Percentiles rank a stretch among this genome's conserved stretches.
Evolutionary conservation across 1,140 invertebrate genomes (phyloP).

Genomic region (Drosophila sturtevanti): DNA sequence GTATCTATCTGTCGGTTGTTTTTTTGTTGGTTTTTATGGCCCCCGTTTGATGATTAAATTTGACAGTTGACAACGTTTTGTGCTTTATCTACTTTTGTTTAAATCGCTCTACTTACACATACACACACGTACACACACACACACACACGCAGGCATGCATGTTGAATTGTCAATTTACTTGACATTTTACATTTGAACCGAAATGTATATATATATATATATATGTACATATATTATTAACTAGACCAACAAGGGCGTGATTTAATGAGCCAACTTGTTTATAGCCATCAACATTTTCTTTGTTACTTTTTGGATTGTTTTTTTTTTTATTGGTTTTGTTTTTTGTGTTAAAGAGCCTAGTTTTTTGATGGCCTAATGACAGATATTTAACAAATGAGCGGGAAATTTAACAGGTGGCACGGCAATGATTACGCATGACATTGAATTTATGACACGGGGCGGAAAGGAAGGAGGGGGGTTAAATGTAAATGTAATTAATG

Average conservation of each 20-base stretch:
- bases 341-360: not conserved
- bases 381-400: slow-evolving; percentile 36
- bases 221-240: slow-evolving; percentile 50
- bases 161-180: slow-evolving; percentile 76
- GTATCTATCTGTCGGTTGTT: slow-evolving; percentile 36
- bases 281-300: slow-evolving; percentile 10
- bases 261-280: slow-evolving; percentile 55
- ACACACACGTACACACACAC: not conserved
- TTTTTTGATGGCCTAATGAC: slow-evolving; percentile 26
- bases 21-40: slow-evolving; percentile 36
- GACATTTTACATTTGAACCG: slow-evolving; percentile 59
- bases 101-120: slow-evolving; percentile 41
- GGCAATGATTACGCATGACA: not conserved
- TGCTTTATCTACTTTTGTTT: slow-evolving; percentile 44
- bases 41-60: slow-evolving; percentile 71
- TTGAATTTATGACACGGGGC: not conserved
- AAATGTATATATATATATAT: slow-evolving; percentile 37
- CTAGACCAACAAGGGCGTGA: slow-evolving; percentile 66
- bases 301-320: slow-evolving; percentile 18
- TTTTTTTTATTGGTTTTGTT: not conserved
- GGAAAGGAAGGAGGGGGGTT: not conserved
- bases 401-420: slow-evolving; percentile 32
- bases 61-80: slow-evolving; percentile 77
- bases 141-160: not conserved
- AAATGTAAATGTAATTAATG: not conserved